Base-by-base conservation (phyloP, 2,797 vertebrate species). In the Sebastes vulpes region DNA sequence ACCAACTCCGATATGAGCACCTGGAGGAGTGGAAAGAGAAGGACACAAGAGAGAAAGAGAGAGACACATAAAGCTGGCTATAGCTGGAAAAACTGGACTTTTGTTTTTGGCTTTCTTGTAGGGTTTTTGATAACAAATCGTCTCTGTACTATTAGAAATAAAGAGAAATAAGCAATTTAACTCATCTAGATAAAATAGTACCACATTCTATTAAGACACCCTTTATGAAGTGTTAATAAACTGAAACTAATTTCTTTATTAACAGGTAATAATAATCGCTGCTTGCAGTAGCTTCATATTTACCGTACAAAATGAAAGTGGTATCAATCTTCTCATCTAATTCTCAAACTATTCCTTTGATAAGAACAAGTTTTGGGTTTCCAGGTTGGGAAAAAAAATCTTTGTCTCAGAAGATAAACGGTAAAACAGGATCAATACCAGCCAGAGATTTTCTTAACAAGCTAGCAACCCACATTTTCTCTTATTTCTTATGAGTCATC, bases 1-100 rank as follows among this genome's bases (percentile, higher is more conserved):
- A 32, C 98, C 97, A 52, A 99, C 98, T 0, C 98, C 98, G 0
- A 99, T 99, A 82, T 99, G 98, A 86, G 98, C 98, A 0, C 97
- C 98, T 99, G 93, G 1, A 32, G 20, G 65, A 42, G 16, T 9
- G 52, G 26, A 72, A 50, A 65, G 21, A 64, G 23, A 25, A 1
- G 18, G 20, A 65, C 4, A 54, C 20, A 48, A 58, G 5, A 68
- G 28, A 20, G 4, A 23, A 11, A 20, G 4, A 38, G 46, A 63
- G 46, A 63, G 53, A 38, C 6, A 70, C 16, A n/a, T 29, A 20
- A 58, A 10, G 10, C 5, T 38, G 12, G 20, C 9, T 29, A 4
- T 9, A 71, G 1, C 2, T 38, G 11, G 20, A 38, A 59, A 58
- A 42, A 60, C 9, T 10, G 4, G 21, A 48, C 2, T 50, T 57